Conservation (phyloP, 2,888 invertebrate species). For the Nomada lathburiana region DNA sequence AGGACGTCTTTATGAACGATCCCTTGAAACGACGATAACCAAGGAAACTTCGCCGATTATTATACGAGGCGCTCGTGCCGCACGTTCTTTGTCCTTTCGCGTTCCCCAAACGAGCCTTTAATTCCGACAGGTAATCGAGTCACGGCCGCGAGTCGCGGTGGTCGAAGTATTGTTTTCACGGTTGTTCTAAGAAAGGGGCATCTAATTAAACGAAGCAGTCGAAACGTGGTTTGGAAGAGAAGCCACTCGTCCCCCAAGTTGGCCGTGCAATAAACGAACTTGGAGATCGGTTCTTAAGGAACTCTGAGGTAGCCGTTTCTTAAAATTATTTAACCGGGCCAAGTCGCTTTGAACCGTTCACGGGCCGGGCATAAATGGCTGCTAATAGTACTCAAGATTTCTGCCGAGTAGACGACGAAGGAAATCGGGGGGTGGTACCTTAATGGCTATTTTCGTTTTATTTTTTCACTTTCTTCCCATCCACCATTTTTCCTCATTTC, state of each 20-base stretch:
- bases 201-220: conserved; percentile 42
- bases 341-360: conserved; percentile 53
- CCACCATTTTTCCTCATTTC: neutral
- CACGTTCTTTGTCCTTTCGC: neutral
- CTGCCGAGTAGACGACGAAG: conserved; percentile 35
- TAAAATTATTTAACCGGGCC: conserved; percentile 62
- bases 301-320: conserved; percentile 50
- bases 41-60: conserved; percentile 36
- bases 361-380: conserved; percentile 46
- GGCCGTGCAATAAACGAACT: conserved; percentile 25
- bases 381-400: conserved; percentile 63
- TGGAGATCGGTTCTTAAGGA: conserved; percentile 34
- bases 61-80: neutral
- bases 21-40: conserved; percentile 25
- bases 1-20: conserved; percentile 63
- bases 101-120: neutral
- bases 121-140: conserved; percentile 8
- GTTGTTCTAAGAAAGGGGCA: conserved; percentile 17
- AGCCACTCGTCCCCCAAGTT: neutral
- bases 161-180: conserved; percentile 22
- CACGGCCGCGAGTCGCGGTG: conserved; percentile 12
- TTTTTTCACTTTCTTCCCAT: neutral
- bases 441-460: conserved; percentile 48
- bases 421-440: conserved; percentile 33
- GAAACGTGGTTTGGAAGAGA: conserved; percentile 4